A percentile compares a stretch with the other conserved stretches of the same genome.
Conservation (phyloP, 2,113 vertebrate species). For the Rallus limicola region DNA sequence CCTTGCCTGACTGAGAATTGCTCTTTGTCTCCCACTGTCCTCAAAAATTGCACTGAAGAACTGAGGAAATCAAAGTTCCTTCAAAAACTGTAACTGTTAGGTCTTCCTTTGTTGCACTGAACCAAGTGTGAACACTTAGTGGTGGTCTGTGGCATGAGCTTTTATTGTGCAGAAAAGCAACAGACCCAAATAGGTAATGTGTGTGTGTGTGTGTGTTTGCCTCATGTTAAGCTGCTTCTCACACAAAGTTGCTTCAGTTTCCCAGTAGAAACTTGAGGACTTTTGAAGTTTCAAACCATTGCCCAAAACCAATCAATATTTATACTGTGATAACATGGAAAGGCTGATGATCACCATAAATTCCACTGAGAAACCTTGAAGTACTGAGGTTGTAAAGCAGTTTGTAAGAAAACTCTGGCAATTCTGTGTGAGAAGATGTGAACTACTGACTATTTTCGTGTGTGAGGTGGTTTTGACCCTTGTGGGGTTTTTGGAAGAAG, state of each 20-base stretch:
- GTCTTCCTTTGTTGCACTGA: neutral
- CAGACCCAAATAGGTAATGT: neutral
- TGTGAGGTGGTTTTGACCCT: neutral
- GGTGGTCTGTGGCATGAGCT: neutral
- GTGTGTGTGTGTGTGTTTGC: neutral
- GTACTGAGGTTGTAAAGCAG: neutral
- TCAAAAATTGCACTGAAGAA: neutral
- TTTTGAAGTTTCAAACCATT: neutral
- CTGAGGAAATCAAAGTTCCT: neutral
- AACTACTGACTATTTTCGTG: neutral
- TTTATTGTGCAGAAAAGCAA: neutral
- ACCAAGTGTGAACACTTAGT: rapidly evolving
- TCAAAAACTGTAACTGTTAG: neutral
- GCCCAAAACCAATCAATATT: neutral
- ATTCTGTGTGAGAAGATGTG: neutral
- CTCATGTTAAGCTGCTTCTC: neutral
- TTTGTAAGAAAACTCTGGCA: neutral
- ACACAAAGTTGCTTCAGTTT: neutral
- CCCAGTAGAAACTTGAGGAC: neutral
- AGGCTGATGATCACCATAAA: neutral
- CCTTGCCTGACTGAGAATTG: neutral
- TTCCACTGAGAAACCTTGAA: neutral
- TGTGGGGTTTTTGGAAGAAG: neutral
- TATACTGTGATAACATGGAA: neutral
- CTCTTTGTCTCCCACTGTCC: neutral